Evolutionary conservation across 2,888 invertebrate genomes (phyloP).

Genomic region (Drosophila percnosoma): DNA sequence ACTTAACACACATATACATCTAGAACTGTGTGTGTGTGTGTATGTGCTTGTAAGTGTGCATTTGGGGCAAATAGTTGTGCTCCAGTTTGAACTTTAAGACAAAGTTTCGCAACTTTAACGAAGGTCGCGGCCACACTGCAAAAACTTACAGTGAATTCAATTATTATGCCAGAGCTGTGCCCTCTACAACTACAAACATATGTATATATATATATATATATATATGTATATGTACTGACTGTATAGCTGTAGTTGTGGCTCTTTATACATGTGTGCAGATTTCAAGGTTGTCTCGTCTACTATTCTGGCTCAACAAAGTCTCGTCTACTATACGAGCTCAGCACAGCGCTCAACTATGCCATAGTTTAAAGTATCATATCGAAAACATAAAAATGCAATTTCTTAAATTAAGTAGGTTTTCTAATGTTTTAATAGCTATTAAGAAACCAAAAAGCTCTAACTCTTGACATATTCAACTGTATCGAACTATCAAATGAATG

Average conservation of each 20-base stretch:
- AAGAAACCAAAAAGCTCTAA: too few species aligned
- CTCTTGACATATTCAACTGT: not conserved
- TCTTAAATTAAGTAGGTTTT: not conserved
- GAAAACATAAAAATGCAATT: not conserved
- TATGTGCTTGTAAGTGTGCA: constrained; percentile 40
- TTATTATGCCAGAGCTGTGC: constrained; percentile 52
- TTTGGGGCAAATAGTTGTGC: constrained; percentile 81
- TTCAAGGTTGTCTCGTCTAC: constrained; percentile 47
- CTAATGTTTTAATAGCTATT: too few species aligned
- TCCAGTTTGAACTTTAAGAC: constrained; percentile 77
- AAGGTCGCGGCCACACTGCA: constrained; percentile 71
- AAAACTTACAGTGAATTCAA: constrained; percentile 65
- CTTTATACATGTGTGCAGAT: constrained; percentile 10
- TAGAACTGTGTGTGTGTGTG: not conserved
- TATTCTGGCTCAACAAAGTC: constrained; percentile 13
- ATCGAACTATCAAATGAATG: not conserved
- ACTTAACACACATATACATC: constrained; percentile 14
- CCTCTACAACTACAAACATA: constrained; percentile 15
- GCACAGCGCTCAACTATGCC: not conserved
- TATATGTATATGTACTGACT: not conserved
- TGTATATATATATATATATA: constrained; percentile 2
- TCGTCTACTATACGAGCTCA: constrained; percentile 13
- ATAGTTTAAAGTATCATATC: not conserved
- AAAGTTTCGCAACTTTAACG: constrained; percentile 77
- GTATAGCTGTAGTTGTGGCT: constrained; percentile 1